phyloP scores from a whole-genome alignment of 2,888 invertebrate genomes.

The Physocephala rufipes region DNA sequence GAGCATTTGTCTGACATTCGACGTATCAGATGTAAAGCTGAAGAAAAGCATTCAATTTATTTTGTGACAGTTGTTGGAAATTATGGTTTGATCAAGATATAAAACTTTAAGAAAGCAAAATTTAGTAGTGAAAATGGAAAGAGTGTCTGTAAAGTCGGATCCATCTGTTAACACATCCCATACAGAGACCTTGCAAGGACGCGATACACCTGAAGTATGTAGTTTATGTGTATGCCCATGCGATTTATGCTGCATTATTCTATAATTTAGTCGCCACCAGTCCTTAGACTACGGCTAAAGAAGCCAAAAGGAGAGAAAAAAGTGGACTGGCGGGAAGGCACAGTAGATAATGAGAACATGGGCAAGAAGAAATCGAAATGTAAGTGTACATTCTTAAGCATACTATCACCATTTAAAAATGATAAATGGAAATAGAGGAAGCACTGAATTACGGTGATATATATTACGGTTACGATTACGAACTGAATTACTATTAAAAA shows the following conservation, averaged over 20 bases:
- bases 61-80: too few relatives aligned
- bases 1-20: too few relatives aligned
- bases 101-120: constrained; percentile 3
- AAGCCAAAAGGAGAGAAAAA: constrained; percentile 79
- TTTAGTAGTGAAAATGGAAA: constrained; percentile 38
- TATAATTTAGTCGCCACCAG: constrained; percentile 59
- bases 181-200: constrained; percentile 23
- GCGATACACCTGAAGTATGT: constrained; percentile 7
- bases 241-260: neutral
- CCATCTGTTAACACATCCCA: constrained; percentile 28
- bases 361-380: constrained; percentile 97
- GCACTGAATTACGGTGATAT: too few relatives aligned
- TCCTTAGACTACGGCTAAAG: constrained; percentile 73
- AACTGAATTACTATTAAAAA: too few relatives aligned
- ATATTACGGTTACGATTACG: too few relatives aligned
- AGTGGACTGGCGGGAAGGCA: constrained; percentile 89
- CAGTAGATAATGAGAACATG: constrained; percentile 95
- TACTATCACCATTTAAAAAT: too few relatives aligned
- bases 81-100: too few relatives aligned
- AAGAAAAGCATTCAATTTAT: too few relatives aligned
- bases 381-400: too few relatives aligned
- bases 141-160: constrained; percentile 33
- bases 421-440: too few relatives aligned
- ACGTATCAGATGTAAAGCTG: too few relatives aligned
- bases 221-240: neutral